Base-by-base conservation (phyloP, 2,888 invertebrate species). In the Cephus rjabovi region DNA sequence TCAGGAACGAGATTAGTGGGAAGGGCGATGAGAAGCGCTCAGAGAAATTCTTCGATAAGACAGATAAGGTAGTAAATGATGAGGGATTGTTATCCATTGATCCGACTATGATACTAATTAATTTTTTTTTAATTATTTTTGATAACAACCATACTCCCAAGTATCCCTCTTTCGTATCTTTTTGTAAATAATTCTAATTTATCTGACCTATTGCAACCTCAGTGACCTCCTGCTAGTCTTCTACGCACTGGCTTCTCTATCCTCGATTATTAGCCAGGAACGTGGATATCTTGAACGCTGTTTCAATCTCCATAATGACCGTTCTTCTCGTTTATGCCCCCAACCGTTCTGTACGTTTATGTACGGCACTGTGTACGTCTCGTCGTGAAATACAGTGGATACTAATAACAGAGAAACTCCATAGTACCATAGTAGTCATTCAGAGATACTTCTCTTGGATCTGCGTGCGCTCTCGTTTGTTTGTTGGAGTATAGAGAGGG, bases 221-320 rank as follows among this genome's bases (percentile, higher is more conserved):
- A 2, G 40, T 23, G 40, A 56, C 40, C 40, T 23, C 15, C 0
- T 2, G 23, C 2, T 1, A 56, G 40, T 56, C 40, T 56, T 9
- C 12, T 12, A 34, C 76, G 15, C 37, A 68, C 75, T 31, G 23
- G 56, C 12, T 75, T 76, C 35, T 76, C 70, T 69, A n/a, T 76
- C 30, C 85, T 83, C 81, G 82, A 85, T 84, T 80, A 75, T 75
- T 75, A 75, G 68, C 31, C 40, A 56, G 31, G 31, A 31, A 33
- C 31, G 33, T 71, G 71, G 15, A 71, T 56, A 56, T 34, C 83
- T 73, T 81, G 84, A 83, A 86, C 84, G 81, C 82, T 83, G 82
- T 89, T 90, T 87, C 89, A 89, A 90, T 90, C 88, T 90, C 84
- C 88, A 88, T 90, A 89, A 90, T 90, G 90, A 89, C 88, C 88